Evolutionary conservation across 53 echinoderm and acorn worm species (phyloP), one percentile per base, ranked within the genome.

Genomic region (Stichopus horrens): DNA sequence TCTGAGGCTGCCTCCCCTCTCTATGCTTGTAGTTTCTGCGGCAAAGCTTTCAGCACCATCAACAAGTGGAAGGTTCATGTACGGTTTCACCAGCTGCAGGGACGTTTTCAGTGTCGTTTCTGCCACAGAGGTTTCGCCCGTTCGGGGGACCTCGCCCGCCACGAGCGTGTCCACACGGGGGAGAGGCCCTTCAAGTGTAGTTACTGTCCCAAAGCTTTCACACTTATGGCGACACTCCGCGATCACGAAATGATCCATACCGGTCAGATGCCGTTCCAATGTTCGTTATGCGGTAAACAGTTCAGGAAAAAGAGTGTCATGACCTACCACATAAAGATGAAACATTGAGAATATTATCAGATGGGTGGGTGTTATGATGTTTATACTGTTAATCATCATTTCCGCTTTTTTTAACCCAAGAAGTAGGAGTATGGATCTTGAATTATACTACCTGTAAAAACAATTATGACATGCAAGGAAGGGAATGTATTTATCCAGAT

Each of bases 51-150:
- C 67, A 7, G 8, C 21, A 63, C 85, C 52, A 22, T 59, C 23
- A 23, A 85, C 60, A 85, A 85, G 67, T 67, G 60, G 63, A 85
- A 85, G 51, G 52, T 65, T 4, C 85, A 85, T 51, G 85, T 14
- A 51, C 51, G 79, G 54, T 53, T 79, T 55, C 79, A 79, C 54
- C 52, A 55, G 8, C 19, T 20, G 18, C 53, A 10, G 10, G 53
- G 55, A 5, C 79, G 79, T 8, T 79, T 55, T n/a, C 53, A 37
- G 8, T 79, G 79, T 79, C 37, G 13, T 8, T 55, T 14, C n/a
- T 79, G 79, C 4, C 4, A 13, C 56, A 79, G 55, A 37, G 79
- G 53, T 55, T 79, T 79, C 18, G 79, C 79, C 51, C 51, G 19
- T 4, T 55, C 7, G 7, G 79, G 54, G 19, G 79, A 79, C 79